A percentile compares a stretch with the other conserved stretches of the same genome.
phyloP scores from a whole-genome alignment of 1,140 invertebrate species.

The Druon quercuslanigerum region DNA sequence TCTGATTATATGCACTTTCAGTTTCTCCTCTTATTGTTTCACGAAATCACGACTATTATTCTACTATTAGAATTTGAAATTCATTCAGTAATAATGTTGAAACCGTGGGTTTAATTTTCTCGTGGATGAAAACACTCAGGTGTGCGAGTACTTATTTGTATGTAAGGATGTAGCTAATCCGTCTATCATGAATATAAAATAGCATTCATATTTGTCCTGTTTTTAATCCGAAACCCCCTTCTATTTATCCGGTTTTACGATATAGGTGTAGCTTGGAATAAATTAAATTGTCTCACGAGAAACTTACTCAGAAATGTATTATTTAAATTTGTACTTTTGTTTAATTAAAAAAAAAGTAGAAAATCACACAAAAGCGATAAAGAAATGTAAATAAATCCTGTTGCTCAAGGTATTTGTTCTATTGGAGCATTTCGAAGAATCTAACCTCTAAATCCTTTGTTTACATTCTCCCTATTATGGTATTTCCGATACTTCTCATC shows the following conservation, averaged over 20 bases:
- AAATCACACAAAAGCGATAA: neutral
- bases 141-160: constrained; percentile 14
- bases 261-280: too few species aligned
- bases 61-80: neutral
- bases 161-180: constrained; percentile 31
- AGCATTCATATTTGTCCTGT: constrained; percentile 17
- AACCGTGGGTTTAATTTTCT: constrained; percentile 1
- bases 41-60: neutral
- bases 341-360: neutral
- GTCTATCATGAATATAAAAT: constrained; percentile 30
- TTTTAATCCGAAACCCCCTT: neutral
- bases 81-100: neutral
- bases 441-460: neutral
- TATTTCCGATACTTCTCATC: too few species aligned
- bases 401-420: neutral
- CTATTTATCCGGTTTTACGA: neutral
- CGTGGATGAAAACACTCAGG: neutral
- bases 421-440: neutral
- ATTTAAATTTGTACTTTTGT: too few species aligned
- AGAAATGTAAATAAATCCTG: neutral
- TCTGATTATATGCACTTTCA: neutral
- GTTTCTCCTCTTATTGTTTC: neutral
- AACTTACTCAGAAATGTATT: too few species aligned
- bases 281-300: too few species aligned
- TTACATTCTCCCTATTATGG: neutral